Evolutionary conservation across 2,888 invertebrate species (phyloP).

Genomic region (Ichneumoninae sp.): DNA sequence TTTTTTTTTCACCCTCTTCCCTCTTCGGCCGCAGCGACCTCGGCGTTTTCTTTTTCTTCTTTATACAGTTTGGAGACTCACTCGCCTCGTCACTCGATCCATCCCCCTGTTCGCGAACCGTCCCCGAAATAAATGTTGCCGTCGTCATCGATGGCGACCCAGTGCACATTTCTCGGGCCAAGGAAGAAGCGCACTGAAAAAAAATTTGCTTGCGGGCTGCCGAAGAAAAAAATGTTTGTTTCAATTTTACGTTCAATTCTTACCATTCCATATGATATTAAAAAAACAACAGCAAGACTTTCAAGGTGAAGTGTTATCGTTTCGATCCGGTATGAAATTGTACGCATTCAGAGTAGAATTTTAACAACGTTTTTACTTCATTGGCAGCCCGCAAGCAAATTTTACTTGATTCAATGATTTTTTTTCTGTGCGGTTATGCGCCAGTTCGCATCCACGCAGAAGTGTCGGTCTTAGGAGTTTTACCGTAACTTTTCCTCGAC

Average conservation of each 20-base stretch:
- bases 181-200: background rate
- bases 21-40: conserved; percentile 33
- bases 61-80: conserved; percentile 51
- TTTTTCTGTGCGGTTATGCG: background rate
- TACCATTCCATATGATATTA: too few species aligned
- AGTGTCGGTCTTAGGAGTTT: background rate
- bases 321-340: too few species aligned
- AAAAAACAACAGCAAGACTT: too few species aligned
- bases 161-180: background rate
- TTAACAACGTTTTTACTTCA: too few species aligned
- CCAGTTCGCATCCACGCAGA: background rate
- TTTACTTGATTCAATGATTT: too few species aligned
- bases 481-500: background rate
- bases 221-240: too few species aligned
- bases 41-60: conserved; percentile 23
- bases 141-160: conserved; percentile 35
- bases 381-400: too few species aligned
- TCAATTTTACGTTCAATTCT: too few species aligned
- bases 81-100: conserved; percentile 38
- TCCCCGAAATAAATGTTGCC: conserved; percentile 53
- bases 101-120: conserved; percentile 25
- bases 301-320: too few species aligned
- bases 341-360: too few species aligned
- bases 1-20: conserved; percentile 61
- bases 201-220: too few species aligned